Percentiles rank a stretch among this genome's conserved stretches.
phyloP scores from a whole-genome alignment of 2,888 invertebrate genomes.

The Erebia epiphron region DNA sequence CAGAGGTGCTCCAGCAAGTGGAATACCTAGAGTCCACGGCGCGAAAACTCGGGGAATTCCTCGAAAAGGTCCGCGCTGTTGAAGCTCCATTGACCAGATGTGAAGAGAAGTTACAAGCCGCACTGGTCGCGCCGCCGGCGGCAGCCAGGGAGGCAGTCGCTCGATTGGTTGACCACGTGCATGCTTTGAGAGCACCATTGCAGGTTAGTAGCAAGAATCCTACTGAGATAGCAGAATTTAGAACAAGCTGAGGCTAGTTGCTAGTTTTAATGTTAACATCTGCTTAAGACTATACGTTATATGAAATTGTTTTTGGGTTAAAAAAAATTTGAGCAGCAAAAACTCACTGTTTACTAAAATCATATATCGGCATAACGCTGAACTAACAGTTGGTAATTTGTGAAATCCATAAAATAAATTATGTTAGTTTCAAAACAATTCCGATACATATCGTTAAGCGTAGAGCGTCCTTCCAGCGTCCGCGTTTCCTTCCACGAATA shows the following conservation, averaged over 20 bases:
- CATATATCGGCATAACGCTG: not conserved
- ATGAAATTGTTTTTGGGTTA: no score
- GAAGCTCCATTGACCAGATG: conserved; percentile 93
- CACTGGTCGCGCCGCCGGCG: conserved; percentile 87
- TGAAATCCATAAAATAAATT: no score
- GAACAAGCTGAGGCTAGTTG: no score
- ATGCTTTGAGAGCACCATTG: conserved; percentile 88
- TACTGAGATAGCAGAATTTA: no score
- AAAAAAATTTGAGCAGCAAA: not conserved
- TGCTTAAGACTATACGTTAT: no score
- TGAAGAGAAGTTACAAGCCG: conserved; percentile 87
- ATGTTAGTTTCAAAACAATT: no score
- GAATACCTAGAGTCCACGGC: conserved; percentile 93
- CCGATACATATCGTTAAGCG: no score
- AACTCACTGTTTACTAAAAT: no score
- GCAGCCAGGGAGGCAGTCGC: conserved; percentile 94
- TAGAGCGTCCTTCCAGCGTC: no score
- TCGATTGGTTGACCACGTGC: conserved; percentile 91
- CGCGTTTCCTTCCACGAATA: no score
- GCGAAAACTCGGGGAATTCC: conserved; percentile 91
- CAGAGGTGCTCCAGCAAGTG: conserved; percentile 88
- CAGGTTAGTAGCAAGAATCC: conserved; percentile 55
- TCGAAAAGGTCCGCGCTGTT: conserved; percentile 92
- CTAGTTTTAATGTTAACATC: no score
- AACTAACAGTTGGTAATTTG: no score